Conservation (phyloP, 2,797 vertebrate genomes). For the Tauraco hartlaubi region DNA sequence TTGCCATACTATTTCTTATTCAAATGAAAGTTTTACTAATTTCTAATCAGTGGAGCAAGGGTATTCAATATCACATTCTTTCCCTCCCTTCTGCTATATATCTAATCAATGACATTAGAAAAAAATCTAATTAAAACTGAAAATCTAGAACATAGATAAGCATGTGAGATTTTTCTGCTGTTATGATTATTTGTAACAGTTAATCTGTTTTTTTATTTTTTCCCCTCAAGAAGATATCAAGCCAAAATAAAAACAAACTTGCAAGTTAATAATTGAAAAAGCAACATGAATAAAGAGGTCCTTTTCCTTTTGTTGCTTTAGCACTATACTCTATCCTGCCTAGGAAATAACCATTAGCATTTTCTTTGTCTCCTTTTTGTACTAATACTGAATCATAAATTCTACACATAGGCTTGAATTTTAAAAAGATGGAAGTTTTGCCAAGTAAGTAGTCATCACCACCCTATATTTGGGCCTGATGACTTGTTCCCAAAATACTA, state of each 20-base stretch:
- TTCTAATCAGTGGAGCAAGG: neutral
- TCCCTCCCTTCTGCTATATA: neutral
- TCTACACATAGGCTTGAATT: neutral
- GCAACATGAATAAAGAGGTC: neutral
- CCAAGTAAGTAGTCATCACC: neutral
- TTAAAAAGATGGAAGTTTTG: neutral
- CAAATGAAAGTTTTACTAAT: neutral
- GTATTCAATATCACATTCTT: neutral
- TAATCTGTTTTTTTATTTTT: neutral
- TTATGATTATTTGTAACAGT: neutral
- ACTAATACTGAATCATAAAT: neutral
- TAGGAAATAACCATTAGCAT: neutral
- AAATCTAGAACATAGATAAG: neutral
- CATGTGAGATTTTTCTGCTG: neutral
- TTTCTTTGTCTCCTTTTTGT: neutral
- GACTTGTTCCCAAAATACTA: neutral
- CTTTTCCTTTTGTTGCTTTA: neutral
- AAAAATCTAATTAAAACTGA: neutral
- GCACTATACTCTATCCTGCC: neutral
- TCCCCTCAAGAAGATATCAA: neutral
- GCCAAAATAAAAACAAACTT: neutral
- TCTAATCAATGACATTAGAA: neutral
- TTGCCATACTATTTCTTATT: neutral
- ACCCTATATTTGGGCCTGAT: neutral
- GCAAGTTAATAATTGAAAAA: neutral